phyloP scores from a whole-genome alignment of 1,140 invertebrate species.

The Hylaeus volcanicus region DNA sequence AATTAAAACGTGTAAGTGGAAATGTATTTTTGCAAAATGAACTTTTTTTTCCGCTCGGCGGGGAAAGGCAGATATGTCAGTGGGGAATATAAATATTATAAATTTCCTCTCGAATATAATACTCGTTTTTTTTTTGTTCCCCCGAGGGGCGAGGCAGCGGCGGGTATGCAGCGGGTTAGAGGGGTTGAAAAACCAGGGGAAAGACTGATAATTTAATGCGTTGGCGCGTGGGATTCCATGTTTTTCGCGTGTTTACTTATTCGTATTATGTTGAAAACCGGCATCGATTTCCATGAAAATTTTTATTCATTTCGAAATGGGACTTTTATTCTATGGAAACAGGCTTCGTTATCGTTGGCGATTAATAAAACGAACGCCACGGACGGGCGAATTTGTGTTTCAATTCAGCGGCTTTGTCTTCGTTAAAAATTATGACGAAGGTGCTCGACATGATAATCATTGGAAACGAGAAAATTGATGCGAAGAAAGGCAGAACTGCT shows the following conservation, averaged over 20 bases:
- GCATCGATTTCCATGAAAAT: conserved; percentile 44
- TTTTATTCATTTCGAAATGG: conserved; percentile 47
- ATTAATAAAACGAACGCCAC: conserved; percentile 25
- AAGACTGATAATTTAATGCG: conserved; percentile 46
- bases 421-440: not conserved
- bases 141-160: not conserved
- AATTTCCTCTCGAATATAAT: conserved; percentile 37
- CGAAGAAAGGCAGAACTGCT: no score
- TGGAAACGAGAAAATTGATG: no score
- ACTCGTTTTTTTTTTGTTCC: conserved; percentile 8
- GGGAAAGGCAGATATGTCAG: no score
- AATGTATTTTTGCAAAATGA: conserved; percentile 11
- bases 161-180: no score
- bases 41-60: conserved; percentile 8
- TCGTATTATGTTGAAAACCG: conserved; percentile 43
- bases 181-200: not conserved
- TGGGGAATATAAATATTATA: conserved; percentile 41
- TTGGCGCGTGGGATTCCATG: conserved; percentile 8
- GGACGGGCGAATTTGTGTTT: conserved; percentile 8
- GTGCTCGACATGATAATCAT: no score
- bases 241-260: conserved; percentile 32
- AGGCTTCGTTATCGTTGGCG: conserved; percentile 7
- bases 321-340: conserved; percentile 27
- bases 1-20: conserved; percentile 37
- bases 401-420: conserved; percentile 12